A percentile compares a stretch with the other conserved stretches of the same genome.
These are phyloP conservation scores for Pollenia labialis DNA, from an alignment of 2,888 invertebrate genomes.

Conservation along the genomic window DNA sequence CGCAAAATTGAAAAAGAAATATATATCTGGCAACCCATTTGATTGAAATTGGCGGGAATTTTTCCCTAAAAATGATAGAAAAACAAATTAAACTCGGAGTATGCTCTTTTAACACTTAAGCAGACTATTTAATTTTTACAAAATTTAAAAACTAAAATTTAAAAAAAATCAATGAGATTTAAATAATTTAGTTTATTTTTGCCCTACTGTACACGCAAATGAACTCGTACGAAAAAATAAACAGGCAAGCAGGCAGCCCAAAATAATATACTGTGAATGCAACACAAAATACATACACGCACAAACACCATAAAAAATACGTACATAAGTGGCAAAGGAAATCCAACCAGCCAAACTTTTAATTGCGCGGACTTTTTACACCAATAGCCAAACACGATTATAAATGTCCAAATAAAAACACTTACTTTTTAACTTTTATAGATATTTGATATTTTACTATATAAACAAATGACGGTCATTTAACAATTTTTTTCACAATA, in stretches of 20 bases:
- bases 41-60: conserved; percentile 63
- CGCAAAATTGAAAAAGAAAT: background rate
- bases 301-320: background rate
- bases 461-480: conserved; percentile 50
- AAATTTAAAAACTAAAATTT: background rate
- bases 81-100: background rate
- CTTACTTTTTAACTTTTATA: conserved; percentile 58
- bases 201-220: conserved; percentile 74
- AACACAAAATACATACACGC: conserved; percentile 25
- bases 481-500: conserved; percentile 45
- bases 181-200: conserved; percentile 60
- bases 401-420: conserved; percentile 17
- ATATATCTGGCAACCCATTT: conserved; percentile 58
- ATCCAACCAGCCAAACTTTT: conserved; percentile 32
- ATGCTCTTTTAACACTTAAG: background rate
- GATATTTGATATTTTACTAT: conserved; percentile 24
- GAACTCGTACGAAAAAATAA: conserved; percentile 21
- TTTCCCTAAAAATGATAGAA: conserved; percentile 6
- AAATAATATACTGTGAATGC: conserved; percentile 41
- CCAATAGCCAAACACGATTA: conserved; percentile 36
- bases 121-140: background rate
- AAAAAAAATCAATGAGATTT: background rate
- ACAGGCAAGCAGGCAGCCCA: conserved; percentile 43
- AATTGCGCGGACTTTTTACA: conserved; percentile 70
- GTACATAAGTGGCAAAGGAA: conserved; percentile 27